phyloP scores from a whole-genome alignment of 1,140 invertebrate species.

The Drosophila watanabei region DNA sequence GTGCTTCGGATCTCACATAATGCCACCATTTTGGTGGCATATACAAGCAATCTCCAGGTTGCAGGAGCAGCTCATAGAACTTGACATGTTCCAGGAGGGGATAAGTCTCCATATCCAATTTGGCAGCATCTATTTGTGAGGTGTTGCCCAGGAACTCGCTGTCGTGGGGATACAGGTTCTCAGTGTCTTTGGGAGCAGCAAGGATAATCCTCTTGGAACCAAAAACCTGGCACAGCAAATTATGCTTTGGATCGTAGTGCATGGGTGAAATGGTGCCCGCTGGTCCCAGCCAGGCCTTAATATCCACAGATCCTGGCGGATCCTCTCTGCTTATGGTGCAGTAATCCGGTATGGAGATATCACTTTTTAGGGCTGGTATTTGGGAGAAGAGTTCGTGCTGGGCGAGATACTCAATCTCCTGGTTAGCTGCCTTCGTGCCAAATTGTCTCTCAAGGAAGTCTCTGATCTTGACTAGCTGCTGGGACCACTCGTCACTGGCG shows the following conservation, averaged over 20 bases:
- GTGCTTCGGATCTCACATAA: too few species aligned
- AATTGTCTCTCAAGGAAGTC: conserved; percentile 92
- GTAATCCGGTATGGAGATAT: too few species aligned
- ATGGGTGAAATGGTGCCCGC: conserved; percentile 96
- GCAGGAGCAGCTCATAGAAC: too few species aligned
- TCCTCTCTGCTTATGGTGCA: too few species aligned
- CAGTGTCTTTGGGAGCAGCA: conserved; percentile 89
- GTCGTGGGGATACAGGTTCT: conserved; percentile 93
- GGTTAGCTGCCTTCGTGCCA: conserved; percentile 34
- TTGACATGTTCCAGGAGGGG: too few species aligned
- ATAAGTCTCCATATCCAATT: conserved; percentile 90
- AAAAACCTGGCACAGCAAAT: conserved; percentile 95
- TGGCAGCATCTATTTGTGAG: conserved; percentile 93
- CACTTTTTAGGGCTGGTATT: too few species aligned
- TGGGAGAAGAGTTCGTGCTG: conserved; percentile 98
- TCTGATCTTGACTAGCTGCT: conserved; percentile 94
- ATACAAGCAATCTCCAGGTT: too few species aligned
- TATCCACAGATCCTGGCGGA: too few species aligned
- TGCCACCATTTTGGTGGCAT: too few species aligned
- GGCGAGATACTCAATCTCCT: conserved; percentile 95
- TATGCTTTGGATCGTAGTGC: conserved; percentile 98
- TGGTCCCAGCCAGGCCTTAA: too few species aligned
- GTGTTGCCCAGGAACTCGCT: conserved; percentile 93
- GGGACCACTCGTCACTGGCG: too few species aligned
- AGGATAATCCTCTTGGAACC: too few species aligned